Percentiles rank a stretch among this genome's conserved stretches.
phyloP scores from a whole-genome alignment of 2,797 vertebrate species.

The Poecilia wingei region DNA sequence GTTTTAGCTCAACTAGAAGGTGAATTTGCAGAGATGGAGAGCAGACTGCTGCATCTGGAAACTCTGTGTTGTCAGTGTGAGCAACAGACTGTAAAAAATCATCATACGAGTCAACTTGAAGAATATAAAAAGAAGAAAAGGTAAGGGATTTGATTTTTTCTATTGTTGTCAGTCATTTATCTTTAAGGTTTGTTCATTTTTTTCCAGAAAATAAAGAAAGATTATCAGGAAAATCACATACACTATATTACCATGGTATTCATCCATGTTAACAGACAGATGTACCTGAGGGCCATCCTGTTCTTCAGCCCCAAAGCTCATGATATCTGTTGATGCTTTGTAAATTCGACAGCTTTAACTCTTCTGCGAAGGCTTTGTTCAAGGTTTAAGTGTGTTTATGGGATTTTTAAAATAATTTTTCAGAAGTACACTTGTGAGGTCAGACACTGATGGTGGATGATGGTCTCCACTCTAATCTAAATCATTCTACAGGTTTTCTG shows the following conservation, averaged over 20 bases:
- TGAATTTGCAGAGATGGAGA: conserved; percentile 93
- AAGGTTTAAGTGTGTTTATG: neutral
- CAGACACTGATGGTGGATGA: neutral
- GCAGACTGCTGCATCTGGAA: conserved; percentile 87
- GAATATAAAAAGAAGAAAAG: conserved; percentile 92
- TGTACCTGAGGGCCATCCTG: neutral
- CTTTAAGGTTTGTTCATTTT: neutral
- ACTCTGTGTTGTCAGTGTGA: conserved; percentile 91
- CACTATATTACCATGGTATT: neutral
- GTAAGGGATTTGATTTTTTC: conserved; percentile 59
- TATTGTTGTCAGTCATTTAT: neutral
- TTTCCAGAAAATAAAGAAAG: neutral
- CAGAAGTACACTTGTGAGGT: neutral
- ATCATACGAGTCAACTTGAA: conserved; percentile 86
- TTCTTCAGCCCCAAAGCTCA: neutral
- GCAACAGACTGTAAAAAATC: conserved; percentile 85
- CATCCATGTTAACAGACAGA: neutral
- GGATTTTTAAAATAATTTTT: neutral
- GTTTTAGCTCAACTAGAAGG: conserved; percentile 87
- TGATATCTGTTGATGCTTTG: neutral
- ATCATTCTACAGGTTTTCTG: neutral
- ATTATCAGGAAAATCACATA: neutral
- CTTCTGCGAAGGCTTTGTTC: neutral
- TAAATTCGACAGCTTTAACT: neutral
- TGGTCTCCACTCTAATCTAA: neutral